Evolutionary conservation across 2,797 vertebrate species (phyloP).

Genomic region (Mallotus villosus): DNA sequence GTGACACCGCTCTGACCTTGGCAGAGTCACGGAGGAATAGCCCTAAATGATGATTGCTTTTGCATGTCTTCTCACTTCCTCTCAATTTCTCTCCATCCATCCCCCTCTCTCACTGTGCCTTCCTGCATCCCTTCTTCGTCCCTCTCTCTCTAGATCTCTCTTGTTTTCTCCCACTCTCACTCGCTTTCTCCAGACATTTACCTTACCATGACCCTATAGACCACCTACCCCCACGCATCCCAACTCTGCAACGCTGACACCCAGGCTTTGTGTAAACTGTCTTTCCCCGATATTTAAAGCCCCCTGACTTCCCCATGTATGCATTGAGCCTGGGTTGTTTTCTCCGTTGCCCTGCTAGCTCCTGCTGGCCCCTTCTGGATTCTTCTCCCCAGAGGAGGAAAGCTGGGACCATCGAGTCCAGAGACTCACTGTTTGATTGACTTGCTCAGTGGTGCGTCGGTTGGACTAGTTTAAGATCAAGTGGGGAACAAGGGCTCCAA

Average conservation of each 20-base stretch:
- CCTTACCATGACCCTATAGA: too few relatives aligned
- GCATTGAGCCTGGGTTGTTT: neutral
- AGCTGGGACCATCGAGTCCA: neutral
- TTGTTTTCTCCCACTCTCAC: neutral
- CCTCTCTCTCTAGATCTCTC: neutral
- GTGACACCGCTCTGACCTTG: conserved; percentile 64
- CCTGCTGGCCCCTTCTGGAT: neutral
- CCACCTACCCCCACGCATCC: too few relatives aligned
- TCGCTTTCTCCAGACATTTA: neutral
- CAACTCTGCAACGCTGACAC: neutral
- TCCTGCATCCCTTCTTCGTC: neutral
- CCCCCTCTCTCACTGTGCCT: conserved; percentile 4
- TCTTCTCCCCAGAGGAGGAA: neutral
- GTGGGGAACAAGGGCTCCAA: neutral
- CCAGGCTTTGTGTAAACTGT: conserved; percentile 11
- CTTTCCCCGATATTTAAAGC: conserved; percentile 27
- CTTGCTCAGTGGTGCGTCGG: neutral
- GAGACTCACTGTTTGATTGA: neutral
- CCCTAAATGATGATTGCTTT: conserved; percentile 76
- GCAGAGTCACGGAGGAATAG: conserved; percentile 58
- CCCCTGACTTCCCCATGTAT: conserved; percentile 10
- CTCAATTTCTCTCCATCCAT: neutral
- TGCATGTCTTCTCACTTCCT: conserved; percentile 67
- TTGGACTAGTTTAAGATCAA: neutral
- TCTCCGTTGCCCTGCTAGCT: neutral